Percentiles rank a stretch among this genome's conserved stretches.
These are phyloP conservation scores for Aspidoscelis tigris DNA, from an alignment of 2,113 vertebrate species.

Conservation along the genomic window DNA sequence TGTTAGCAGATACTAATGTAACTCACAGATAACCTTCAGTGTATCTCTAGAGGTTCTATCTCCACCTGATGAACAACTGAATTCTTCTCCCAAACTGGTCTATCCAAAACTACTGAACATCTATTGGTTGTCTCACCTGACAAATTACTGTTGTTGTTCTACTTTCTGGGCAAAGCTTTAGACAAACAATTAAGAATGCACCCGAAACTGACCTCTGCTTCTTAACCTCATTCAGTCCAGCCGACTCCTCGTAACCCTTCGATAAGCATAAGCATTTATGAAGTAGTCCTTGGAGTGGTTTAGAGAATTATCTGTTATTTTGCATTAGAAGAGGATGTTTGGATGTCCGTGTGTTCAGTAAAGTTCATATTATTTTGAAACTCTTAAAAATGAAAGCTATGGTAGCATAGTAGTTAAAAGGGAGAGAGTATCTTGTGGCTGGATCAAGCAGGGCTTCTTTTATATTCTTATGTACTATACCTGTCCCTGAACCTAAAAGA, in stretches of 20 bases:
- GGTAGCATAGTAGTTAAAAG: no score
- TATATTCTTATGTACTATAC: no score
- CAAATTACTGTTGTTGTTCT: background rate
- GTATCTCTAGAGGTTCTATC: background rate
- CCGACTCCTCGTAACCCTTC: background rate
- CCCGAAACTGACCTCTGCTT: background rate
- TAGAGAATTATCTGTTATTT: background rate
- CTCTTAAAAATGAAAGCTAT: no score
- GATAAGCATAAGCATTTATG: background rate
- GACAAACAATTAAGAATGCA: background rate
- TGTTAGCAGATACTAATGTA: no score
- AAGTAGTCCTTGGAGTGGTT: background rate
- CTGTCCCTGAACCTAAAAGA: no score
- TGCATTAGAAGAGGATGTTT: no score
- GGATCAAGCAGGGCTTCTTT: no score
- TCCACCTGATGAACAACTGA: background rate
- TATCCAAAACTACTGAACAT: background rate
- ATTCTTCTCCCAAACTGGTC: background rate
- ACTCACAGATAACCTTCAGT: background rate
- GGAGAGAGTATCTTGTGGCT: no score
- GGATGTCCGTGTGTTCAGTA: no score
- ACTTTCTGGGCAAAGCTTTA: background rate
- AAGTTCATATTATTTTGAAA: no score
- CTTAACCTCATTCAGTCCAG: background rate
- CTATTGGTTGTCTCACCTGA: background rate